Evolutionary conservation across 2,888 invertebrate genomes (phyloP).

Genomic region (Entomobrya proxima): DNA sequence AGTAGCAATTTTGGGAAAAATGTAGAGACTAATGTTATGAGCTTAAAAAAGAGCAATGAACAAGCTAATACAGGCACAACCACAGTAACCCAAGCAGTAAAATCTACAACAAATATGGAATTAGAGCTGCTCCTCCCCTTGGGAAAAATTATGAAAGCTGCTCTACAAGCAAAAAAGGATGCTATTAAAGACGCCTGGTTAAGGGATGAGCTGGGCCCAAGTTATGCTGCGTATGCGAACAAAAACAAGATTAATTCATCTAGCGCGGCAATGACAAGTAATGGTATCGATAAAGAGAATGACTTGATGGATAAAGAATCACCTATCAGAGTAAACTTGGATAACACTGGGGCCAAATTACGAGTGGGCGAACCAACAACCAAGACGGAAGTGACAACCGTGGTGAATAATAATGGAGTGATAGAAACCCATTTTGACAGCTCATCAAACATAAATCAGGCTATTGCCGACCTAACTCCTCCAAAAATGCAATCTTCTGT

Average conservation of each 20-base stretch:
- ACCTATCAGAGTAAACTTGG: slow-evolving; percentile 57
- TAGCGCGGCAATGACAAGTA: not conserved
- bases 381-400: slow-evolving; percentile 72
- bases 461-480: not conserved
- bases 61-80: not conserved
- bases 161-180: slow-evolving; percentile 63
- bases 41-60: not conserved
- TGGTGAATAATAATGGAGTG: slow-evolving; percentile 70
- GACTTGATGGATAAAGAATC: not conserved
- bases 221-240: slow-evolving; percentile 49
- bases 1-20: not conserved
- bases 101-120: slow-evolving; percentile 72
- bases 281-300: not conserved
- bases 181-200: slow-evolving; percentile 55
- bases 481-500: slow-evolving; percentile 55
- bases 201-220: slow-evolving; percentile 47
- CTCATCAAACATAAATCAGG: slow-evolving; percentile 36
- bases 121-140: slow-evolving; percentile 70
- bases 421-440: slow-evolving; percentile 73
- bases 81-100: slow-evolving; percentile 68
- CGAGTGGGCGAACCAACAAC: slow-evolving; percentile 60
- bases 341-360: slow-evolving; percentile 58
- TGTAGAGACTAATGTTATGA: not conserved
- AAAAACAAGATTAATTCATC: slow-evolving; percentile 16
- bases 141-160: slow-evolving; percentile 69